Evolutionary conservation across 2,113 vertebrate genomes (phyloP), one percentile per base, ranked within the genome.

Genomic region (Calyptomena viridis): DNA sequence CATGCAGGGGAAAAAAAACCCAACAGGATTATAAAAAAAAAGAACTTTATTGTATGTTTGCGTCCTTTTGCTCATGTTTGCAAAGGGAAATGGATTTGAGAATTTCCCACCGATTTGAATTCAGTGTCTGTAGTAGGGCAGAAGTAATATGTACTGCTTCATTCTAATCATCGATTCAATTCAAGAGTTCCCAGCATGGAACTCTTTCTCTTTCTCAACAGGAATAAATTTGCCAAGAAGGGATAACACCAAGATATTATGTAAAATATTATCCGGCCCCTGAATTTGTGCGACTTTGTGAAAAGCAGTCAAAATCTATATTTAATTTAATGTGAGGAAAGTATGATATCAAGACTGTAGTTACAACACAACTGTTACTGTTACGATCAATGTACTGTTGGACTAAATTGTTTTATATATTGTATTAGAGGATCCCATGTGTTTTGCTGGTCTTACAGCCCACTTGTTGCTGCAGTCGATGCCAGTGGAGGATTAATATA

Each of bases 221-320:
- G 95, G 83, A 97, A 86, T 86, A 93, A 73, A 92, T 92, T 95
- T 92, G 62, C 92, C 21, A 14, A 69, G 84, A 69, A 84, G 84
- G 90, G 88, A 42, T 78, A 96, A 93, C 72, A 81, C 77, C 93
- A 71, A 74, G 64, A 76, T 81, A 42, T 42, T 78, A 93, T 56
- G 75, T 78, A 87, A 88, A 96, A 72, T 39, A 90, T 56, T 80
- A 86, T 33, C 67, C 20, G 0, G 89, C 77, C 82, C 78, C 68
- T 83, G 76, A 47, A 91, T 80, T 77, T 69, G 53, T 66, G 67
- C 0, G 0, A 62, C 77, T 90, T 81, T 11, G 46, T 90, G 76
- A 72, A 73, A 93, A 94, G 92, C 69, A 53, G 71, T 74, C 92
- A 72, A 86, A 95, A 96, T 91, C 87, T 84, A 19, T 76, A 80